Base-by-base conservation (phyloP, 2,888 invertebrate genomes). In the Prosopocoilus inquinatus region DNA sequence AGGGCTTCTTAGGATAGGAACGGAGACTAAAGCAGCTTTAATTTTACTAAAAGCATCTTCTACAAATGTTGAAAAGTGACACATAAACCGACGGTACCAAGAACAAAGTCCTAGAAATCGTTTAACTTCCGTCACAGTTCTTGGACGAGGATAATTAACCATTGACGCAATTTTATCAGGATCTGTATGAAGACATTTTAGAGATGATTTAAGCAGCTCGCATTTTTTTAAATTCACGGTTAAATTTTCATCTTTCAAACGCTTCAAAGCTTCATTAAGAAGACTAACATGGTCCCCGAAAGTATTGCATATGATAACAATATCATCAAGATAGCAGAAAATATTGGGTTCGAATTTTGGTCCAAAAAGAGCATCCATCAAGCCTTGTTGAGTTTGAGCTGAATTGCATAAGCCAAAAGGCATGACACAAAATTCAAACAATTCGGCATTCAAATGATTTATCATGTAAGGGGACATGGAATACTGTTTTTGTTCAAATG, bases 61-160 rank as follows among this genome's bases (percentile, higher is more conserved):
- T 5, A 13, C 13, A 3, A 38, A 3, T 7, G 7, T 5, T 5
- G 39, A 4, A 58, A 67, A 68, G 59, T 66, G 36, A 8, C 55
- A 54, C 8, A 69, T 57, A 43, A 68, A 70, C 9, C 62, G 55
- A 44, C 67, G 41, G 47, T 69, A 68, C 64, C 68, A 70, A 3
- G 59, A 61, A 51, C 62, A 61, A 39, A 69, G 50, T 2, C 68
- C 70, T 1, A n/a, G n/a, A n/a, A n/a, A n/a, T n/a, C n/a, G n/a
- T n/a, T n/a, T n/a, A n/a, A n/a, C n/a, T n/a, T n/a, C n/a, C n/a
- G n/a, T n/a, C n/a, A n/a, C n/a, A n/a, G n/a, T n/a, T n/a, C n/a
- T n/a, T n/a, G n/a, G n/a, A n/a, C n/a, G n/a, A n/a, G n/a, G n/a
- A n/a, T n/a, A n/a, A n/a, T n/a, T n/a, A n/a, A n/a, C n/a, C n/a